phyloP scores from a whole-genome alignment of 2,113 vertebrate genomes.

The Grallaria varia region DNA sequence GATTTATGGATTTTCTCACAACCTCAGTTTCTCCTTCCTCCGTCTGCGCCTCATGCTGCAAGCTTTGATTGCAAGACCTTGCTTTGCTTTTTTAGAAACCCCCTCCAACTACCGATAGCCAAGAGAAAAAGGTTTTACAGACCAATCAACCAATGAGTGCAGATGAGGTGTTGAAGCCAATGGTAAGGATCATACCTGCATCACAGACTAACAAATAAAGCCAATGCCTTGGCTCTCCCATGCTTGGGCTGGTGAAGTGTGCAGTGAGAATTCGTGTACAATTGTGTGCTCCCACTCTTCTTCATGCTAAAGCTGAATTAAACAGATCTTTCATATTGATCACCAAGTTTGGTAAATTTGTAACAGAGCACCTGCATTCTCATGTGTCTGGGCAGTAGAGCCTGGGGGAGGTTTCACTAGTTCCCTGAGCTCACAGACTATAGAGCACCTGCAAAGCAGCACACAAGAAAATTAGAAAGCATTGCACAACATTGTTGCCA shows the following conservation, averaged over 20 bases:
- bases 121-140: background rate
- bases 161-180: background rate
- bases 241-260: background rate
- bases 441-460: background rate
- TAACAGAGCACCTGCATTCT: background rate
- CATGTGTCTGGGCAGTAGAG: background rate
- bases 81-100: background rate
- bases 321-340: background rate
- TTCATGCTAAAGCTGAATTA: background rate
- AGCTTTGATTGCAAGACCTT: fast-evolving
- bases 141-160: background rate
- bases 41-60: background rate
- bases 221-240: background rate
- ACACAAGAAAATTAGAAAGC: background rate
- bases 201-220: too few species aligned
- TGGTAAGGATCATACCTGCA: background rate
- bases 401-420: background rate
- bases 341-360: background rate
- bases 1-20: background rate
- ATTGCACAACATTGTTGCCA: background rate
- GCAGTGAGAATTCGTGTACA: background rate
- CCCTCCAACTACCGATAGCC: background rate
- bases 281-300: background rate
- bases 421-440: background rate
- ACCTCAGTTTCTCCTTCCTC: background rate